Base-by-base conservation (phyloP, 2,797 vertebrate genomes). In the Astyanax mexicanus region DNA sequence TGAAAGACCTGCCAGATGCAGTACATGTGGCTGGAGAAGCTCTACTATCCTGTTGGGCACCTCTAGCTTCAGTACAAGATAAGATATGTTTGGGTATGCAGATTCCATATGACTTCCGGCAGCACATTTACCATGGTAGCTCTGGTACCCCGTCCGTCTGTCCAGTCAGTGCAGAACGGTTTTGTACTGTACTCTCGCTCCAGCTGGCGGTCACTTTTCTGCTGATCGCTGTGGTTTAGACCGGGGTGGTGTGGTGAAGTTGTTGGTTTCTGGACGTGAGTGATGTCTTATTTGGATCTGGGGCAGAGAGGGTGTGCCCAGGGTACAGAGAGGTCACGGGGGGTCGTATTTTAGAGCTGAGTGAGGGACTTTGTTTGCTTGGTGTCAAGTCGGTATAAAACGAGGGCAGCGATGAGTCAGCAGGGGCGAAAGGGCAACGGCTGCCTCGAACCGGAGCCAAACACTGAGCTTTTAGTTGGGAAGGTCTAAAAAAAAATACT, bases 161-260 rank as follows among this genome's bases (percentile, higher is more conserved):
- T n/a, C n/a, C n/a, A n/a, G n/a, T n/a, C n/a, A n/a, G 47, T 61
- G 73, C 61, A 1, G 35, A 6, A 69, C 75, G 7, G 9, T 52
- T 44, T 17, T n/a, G 27, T 29, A 51, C 19, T 25, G 37, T 58
- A 13, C 52, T 55, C 25, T 55, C 25, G 23, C 25, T 55, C 23
- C 29, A 7, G 19, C 25, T 13, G 7, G 35, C 58, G 37, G 9
- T 42, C 40, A 10, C 35, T n/a, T 44, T 62, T 23, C 29, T 62
- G 25, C 55, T 76, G 3, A 66, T 62, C 40, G 13, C 45, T 25
- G 3, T 32, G 25, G 27, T 13, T 21, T 6, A 12, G 21, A 62
- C 6, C 6, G 42, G 15, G 42, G 15, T 11, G 4, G 38, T 35
- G 19, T 11, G 5, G 40, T 17, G 13, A 47, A 32, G 40, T 32